Evolutionary conservation across 2,888 invertebrate genomes (phyloP).

Genomic region (Scrobipalpa costella): DNA sequence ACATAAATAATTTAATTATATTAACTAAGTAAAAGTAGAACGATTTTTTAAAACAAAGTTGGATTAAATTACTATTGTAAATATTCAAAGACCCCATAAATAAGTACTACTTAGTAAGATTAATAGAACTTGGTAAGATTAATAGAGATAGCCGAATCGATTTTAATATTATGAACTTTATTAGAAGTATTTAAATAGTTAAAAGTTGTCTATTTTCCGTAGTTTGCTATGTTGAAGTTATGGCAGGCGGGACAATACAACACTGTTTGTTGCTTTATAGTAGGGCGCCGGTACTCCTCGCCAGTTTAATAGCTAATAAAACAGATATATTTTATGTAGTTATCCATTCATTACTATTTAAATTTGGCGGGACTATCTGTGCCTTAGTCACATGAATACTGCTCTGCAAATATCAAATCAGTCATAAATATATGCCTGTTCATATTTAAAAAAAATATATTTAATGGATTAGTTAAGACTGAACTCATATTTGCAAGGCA

Average conservation of each 20-base stretch:
- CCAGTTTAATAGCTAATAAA: constrained; percentile 9
- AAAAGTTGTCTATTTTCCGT: constrained; percentile 71
- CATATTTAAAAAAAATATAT: neutral
- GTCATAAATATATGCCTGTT: neutral
- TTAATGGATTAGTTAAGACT: neutral
- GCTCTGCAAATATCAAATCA: constrained; percentile 8
- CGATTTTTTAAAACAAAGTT: neutral
- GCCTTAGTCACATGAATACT: neutral
- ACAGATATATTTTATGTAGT: constrained; percentile 17
- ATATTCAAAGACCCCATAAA: neutral
- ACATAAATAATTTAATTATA: neutral
- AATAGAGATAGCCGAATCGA: constrained; percentile 54
- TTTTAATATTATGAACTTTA: constrained; percentile 56
- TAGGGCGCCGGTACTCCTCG: neutral
- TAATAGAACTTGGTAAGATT: constrained; percentile 23
- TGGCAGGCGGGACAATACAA: constrained; percentile 23
- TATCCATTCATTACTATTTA: constrained; percentile 4
- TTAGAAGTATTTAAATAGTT: constrained; percentile 52
- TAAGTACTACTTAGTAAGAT: constrained; percentile 35
- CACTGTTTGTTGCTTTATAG: constrained; percentile 14
- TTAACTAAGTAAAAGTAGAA: neutral
- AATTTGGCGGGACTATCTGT: neutral
- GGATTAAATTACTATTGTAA: neutral
- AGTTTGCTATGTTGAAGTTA: constrained; percentile 51
- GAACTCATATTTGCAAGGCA: constrained; percentile 7